Base-by-base conservation (phyloP, 2,113 vertebrate species). In the Lycaon pictus region DNA sequence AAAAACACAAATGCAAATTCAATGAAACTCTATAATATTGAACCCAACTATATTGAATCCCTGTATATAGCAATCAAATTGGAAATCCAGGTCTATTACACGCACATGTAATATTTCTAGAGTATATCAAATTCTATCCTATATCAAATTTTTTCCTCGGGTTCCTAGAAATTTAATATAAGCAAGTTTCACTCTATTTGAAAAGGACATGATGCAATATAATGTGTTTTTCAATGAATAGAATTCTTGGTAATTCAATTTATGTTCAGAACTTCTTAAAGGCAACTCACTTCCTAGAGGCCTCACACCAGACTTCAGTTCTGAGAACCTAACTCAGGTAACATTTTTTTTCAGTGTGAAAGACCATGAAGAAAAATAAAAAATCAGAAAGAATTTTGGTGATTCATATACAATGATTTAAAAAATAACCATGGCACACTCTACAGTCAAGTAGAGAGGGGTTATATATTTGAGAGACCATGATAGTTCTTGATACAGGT, bases 131-230 rank as follows among this genome's bases (percentile, higher is more conserved):
- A 98, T 98, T 98, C 97, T 93, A 97, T 95, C 92, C 93, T 97
- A 96, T 98, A 98, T 97, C 97, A 96, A 96, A 96, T 98, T 97
- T 98, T 98, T 97, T 97, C 95, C 95, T 96, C 1, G 23, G 93
- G 96, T 98, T 97, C 96, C 97, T 93, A 97, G 97, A 98, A 98
- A 98, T 98, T 98, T 97, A 98, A 98, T 98, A 98, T 97, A 98
- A 97, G 97, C 97, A 97, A 98, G 97, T 98, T 98, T 98, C 97
- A 98, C 97, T 98, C 97, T 97, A 98, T 98, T 98, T 97, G 98
- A 97, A 96, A 98, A 98, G 95, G 94, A 98, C 98, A 98, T 98
- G 98, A 97, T 98, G 97, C 97, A 98, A 98, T 98, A 98, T 98
- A 98, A 98, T 98, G 97, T 96, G 95, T 97, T 98, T 98, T 98